Conservation (phyloP, 2,888 invertebrate genomes). For the Clusia tigrina region DNA sequence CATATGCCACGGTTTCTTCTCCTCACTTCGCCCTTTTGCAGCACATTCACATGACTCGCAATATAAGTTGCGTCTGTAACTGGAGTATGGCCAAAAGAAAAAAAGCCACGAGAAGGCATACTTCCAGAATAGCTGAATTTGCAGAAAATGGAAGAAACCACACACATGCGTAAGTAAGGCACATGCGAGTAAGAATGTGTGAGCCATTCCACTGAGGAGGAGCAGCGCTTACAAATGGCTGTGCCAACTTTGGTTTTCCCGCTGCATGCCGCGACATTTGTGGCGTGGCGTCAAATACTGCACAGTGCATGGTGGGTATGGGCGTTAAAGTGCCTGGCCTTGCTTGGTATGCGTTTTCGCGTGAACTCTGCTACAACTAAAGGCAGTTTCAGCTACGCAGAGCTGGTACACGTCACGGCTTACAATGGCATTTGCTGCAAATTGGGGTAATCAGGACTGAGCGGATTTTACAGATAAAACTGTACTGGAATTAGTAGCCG, state of each 20-base stretch:
- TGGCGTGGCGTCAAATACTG: no score
- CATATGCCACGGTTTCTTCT: not conserved
- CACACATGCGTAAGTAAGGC: not conserved
- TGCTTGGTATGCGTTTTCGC: no score
- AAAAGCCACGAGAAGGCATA: not conserved
- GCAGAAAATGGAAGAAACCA: conserved; percentile 19
- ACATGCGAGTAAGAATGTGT: not conserved
- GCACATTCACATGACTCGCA: conserved; percentile 12
- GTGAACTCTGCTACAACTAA: no score
- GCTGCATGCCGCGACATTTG: no score
- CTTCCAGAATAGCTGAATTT: conserved; percentile 25
- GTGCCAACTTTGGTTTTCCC: no score
- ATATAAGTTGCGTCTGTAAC: conserved; percentile 4
- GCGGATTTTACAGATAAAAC: not conserved
- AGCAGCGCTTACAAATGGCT: no score
- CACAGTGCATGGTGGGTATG: no score
- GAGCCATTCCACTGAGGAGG: not conserved
- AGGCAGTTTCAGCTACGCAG: no score
- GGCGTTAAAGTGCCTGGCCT: no score
- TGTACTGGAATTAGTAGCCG: no score
- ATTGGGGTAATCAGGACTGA: conserved; percentile 31
- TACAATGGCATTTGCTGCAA: conserved; percentile 24
- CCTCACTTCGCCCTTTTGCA: not conserved
- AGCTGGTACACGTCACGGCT: conserved; percentile 16
- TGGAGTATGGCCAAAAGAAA: not conserved